Evolutionary conservation across 2,113 vertebrate genomes (phyloP), one percentile per base, ranked within the genome.

Genomic region (Pteronura brasiliensis): DNA sequence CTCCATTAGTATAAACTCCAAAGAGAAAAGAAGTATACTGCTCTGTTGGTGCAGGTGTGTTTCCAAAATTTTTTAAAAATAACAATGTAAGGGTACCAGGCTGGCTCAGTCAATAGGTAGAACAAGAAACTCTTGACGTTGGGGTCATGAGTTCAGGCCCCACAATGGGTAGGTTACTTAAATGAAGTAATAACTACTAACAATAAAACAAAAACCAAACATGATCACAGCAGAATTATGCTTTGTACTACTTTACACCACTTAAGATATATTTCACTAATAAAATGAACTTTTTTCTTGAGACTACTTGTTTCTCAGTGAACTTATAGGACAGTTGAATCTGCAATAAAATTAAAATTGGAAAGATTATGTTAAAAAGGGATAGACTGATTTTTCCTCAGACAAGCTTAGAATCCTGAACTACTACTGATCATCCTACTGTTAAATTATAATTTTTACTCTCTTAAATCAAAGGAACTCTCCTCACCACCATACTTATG

Each of bases 11-110:
- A 49, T 29, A 25, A 81, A 42, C 25, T 87, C 52, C 29, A 95
- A 94, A 90, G 3, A 90, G 44, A 94, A 92, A 94, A 97, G 36
- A 6, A 77, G 4, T 31, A 80, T 20, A 67, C 23, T 77, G 76
- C 14, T 92, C 83, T 77, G 89, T 42, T 42, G 21, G 23, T 88
- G 44, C 61, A 88, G 71, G 31, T 74, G 29, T n/a, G 55, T 72
- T 97, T 81, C 71, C 72, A 96, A 90, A 42, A 36, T 76, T 92
- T 82, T 95, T 79, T 82, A 65, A 17, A 96, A 93, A 47, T 47
- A 77, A 77, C 74, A 77, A 77, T 17, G 14, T 31, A 77, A 4
- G 42, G 42, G 42, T 42, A 15, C 14, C 74, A 31, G 42, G 27
- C 42, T 18, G 27, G 42, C 14, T 18, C 4, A 77, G 74, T 47